Percentiles rank a stretch among this genome's conserved stretches.
Conservation (phyloP, 2,113 vertebrate genomes). For the Corydoras sp. region DNA sequence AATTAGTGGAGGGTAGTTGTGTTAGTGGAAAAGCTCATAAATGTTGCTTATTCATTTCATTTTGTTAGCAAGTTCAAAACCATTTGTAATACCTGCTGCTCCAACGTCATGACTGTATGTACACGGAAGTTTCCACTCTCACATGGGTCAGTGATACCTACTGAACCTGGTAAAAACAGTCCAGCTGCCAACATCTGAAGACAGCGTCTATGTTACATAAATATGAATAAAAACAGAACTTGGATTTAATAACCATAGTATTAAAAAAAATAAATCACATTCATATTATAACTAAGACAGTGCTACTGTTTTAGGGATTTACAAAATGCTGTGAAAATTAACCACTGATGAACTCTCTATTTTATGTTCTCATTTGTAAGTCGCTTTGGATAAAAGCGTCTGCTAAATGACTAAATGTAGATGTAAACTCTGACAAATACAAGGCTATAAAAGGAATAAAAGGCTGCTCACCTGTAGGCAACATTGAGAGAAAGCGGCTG, state of each 20-base stretch:
- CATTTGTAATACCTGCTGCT: slow-evolving; percentile 79
- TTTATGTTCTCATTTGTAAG: too few species aligned
- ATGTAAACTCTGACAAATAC: too few species aligned
- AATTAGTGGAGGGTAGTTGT: too few species aligned
- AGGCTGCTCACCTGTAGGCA: slow-evolving; percentile 69
- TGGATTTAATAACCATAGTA: not conserved
- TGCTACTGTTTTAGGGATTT: too few species aligned
- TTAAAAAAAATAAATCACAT: not conserved
- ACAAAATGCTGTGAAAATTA: too few species aligned
- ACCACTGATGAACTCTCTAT: too few species aligned
- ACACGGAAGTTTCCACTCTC: slow-evolving; percentile 95
- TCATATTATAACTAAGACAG: too few species aligned
- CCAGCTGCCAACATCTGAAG: slow-evolving; percentile 94
- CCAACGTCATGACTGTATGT: slow-evolving; percentile 95
- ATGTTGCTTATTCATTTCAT: too few species aligned
- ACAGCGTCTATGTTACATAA: slow-evolving; percentile 72
- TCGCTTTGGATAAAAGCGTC: too few species aligned
- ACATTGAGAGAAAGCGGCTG: slow-evolving; percentile 91
- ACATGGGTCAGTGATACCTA: slow-evolving; percentile 93
- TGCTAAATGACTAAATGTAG: too few species aligned
- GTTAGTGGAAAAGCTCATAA: too few species aligned
- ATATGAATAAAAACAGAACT: too few species aligned
- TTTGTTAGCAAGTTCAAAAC: not conserved
- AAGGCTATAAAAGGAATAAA: not conserved
- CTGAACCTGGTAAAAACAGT: slow-evolving; percentile 89